These are phyloP conservation scores for Conchocele bisecta DNA, from an alignment of 2,888 invertebrate genomes.

Conservation along the genomic window DNA sequence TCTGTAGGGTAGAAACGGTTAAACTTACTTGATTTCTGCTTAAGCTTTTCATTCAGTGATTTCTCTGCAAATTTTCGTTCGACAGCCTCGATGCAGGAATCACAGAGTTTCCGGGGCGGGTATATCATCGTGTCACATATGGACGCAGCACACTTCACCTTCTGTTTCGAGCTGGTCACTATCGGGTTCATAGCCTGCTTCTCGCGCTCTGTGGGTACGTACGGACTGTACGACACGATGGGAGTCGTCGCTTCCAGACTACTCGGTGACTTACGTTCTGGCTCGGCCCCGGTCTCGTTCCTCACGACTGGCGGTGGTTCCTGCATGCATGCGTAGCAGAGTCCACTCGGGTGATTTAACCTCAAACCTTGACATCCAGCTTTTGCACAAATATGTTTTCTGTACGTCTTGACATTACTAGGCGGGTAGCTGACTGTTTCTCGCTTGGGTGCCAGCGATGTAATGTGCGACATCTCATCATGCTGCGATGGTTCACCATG, in stretches of 20 bases:
- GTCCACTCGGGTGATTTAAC: constrained; percentile 20
- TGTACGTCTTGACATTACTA: background rate
- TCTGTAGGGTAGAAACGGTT: no score
- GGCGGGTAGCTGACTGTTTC: background rate
- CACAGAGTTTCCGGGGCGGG: constrained; percentile 67
- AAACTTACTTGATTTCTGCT: constrained; percentile 35
- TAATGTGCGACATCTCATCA: background rate
- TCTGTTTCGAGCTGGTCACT: constrained; percentile 59
- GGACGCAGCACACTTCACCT: constrained; percentile 63
- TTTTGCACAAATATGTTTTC: constrained; percentile 57
- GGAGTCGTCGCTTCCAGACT: constrained; percentile 31
- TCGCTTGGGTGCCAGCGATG: background rate
- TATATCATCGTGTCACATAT: constrained; percentile 61
- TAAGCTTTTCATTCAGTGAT: constrained; percentile 1
- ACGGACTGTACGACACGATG: constrained; percentile 15
- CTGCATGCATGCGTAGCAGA: constrained; percentile 36
- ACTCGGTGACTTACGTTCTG: background rate
- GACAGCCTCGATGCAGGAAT: constrained; percentile 59
- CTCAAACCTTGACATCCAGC: constrained; percentile 59
- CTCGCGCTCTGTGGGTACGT: constrained; percentile 31
- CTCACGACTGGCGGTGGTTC: background rate
- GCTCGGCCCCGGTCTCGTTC: background rate
- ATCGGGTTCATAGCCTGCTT: constrained; percentile 42
- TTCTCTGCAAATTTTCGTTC: constrained; percentile 38
- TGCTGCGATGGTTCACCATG: background rate